Conservation (phyloP, 2,888 invertebrate species). For the Cotesia congregata region DNA sequence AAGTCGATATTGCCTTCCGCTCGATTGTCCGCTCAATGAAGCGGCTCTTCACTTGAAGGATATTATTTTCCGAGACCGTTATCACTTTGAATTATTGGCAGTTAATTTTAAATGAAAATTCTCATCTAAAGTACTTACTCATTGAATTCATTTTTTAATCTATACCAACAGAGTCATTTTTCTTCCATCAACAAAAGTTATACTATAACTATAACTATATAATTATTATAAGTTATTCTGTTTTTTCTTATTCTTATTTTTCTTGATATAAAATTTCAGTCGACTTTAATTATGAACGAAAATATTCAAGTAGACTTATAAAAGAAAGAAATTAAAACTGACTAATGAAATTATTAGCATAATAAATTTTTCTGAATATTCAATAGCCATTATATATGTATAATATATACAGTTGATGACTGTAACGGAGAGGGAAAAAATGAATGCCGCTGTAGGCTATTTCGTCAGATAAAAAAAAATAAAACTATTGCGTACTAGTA, state of each 20-base stretch:
- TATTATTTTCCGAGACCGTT: constrained; percentile 6
- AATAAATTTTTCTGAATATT: constrained; percentile 7
- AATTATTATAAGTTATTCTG: too few relatives aligned
- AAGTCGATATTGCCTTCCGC: constrained; percentile 48
- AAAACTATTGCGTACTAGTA: constrained; percentile 44
- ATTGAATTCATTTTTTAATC: not conserved
- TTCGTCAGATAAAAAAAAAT: constrained; percentile 46
- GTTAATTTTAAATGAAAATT: constrained; percentile 21
- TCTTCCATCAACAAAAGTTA: not conserved
- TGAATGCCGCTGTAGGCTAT: constrained; percentile 21
- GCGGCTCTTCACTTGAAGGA: constrained; percentile 25
- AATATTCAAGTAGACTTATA: not conserved
- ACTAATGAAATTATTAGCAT: not conserved
- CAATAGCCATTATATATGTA: not conserved
- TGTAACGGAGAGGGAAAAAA: constrained; percentile 12
- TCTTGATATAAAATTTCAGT: not conserved
- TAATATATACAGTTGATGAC: not conserved
- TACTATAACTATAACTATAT: not conserved
- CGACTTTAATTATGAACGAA: not conserved
- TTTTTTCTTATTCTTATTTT: not conserved
- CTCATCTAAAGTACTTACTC: constrained; percentile 7
- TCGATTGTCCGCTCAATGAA: constrained; percentile 49
- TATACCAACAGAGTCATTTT: not conserved
- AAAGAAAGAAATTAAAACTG: not conserved
- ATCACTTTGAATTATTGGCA: constrained; percentile 26